phyloP scores from a whole-genome alignment of 1,140 invertebrate species.

The Tetragnatha versicolor region DNA sequence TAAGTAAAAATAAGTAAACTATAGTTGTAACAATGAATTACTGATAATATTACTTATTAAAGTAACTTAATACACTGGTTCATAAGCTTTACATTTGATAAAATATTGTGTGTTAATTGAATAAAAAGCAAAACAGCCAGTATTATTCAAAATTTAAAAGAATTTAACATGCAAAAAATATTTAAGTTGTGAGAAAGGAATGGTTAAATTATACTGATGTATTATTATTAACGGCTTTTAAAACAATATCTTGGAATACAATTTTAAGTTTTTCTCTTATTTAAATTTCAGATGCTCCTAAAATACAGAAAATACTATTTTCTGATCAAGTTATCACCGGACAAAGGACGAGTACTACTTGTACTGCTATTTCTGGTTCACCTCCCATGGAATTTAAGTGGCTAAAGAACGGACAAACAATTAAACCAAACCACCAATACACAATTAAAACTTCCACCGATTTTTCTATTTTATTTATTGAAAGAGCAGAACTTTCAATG shows the following conservation, averaged over 20 bases:
- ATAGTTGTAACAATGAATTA: too few species aligned
- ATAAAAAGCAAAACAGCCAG: too few species aligned
- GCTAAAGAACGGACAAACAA: conserved; percentile 31
- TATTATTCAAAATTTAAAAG: too few species aligned
- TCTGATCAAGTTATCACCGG: conserved; percentile 35
- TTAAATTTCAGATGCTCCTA: conserved; percentile 24
- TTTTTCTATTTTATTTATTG: conserved; percentile 46
- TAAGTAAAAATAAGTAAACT: too few species aligned
- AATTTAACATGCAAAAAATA: too few species aligned
- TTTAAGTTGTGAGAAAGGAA: too few species aligned
- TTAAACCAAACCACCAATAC: not conserved
- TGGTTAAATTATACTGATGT: too few species aligned
- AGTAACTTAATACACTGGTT: too few species aligned
- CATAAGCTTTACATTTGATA: too few species aligned
- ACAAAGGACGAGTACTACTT: conserved; percentile 35
- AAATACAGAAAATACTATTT: conserved; percentile 39
- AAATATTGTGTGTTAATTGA: too few species aligned
- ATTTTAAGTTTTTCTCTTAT: not conserved
- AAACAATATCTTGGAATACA: not conserved
- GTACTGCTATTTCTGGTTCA: conserved; percentile 33
- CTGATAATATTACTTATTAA: too few species aligned
- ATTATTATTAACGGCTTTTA: too few species aligned
- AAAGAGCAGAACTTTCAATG: conserved; percentile 1
- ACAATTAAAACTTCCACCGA: conserved; percentile 11
- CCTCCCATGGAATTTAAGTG: conserved; percentile 48